Conservation (phyloP, 1,140 invertebrate species). For the Aphelenchoides avenae region DNA sequence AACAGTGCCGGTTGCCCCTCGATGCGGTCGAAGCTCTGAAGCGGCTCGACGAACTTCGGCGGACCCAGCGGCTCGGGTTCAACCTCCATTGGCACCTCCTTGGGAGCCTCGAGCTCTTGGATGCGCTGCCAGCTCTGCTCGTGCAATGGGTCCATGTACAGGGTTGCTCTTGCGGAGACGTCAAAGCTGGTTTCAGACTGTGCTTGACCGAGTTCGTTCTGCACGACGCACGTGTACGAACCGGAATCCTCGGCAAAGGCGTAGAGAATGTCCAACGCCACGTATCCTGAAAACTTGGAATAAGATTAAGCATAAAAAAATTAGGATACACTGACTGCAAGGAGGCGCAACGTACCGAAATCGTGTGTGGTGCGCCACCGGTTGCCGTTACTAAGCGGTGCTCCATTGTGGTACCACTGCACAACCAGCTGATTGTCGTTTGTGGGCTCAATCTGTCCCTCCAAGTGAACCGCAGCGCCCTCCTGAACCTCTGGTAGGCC, state of each 20-base stretch:
- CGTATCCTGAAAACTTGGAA: no score
- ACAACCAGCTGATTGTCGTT: conserved; percentile 86
- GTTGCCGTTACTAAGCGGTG: conserved; percentile 77
- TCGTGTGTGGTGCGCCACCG: conserved; percentile 84
- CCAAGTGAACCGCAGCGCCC: conserved; percentile 85
- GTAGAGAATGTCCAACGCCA: conserved; percentile 79
- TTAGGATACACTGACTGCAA: no score
- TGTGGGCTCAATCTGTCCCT: conserved; percentile 88
- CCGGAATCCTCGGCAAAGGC: conserved; percentile 78
- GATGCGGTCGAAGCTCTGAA: conserved; percentile 49
- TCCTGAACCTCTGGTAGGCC: conserved; percentile 63
- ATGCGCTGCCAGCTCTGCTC: conserved; percentile 87
- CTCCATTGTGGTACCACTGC: conserved; percentile 88
- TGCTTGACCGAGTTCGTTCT: conserved; percentile 63
- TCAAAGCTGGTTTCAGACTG: conserved; percentile 66
- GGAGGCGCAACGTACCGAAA: no score
- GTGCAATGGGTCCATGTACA: conserved; percentile 84
- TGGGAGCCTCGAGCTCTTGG: conserved; percentile 61
- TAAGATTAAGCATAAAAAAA: no score
- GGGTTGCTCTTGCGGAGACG: conserved; percentile 58
- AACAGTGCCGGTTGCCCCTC: conserved; percentile 87
- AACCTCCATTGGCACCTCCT: conserved; percentile 59
- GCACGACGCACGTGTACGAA: conserved; percentile 72
- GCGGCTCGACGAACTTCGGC: conserved; percentile 45
- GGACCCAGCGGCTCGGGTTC: conserved; percentile 28